A percentile compares a stretch with the other conserved stretches of the same genome.
Evolutionary conservation across 2,888 invertebrate genomes (phyloP).

Genomic region (Leptinotarsa tumamoca): DNA sequence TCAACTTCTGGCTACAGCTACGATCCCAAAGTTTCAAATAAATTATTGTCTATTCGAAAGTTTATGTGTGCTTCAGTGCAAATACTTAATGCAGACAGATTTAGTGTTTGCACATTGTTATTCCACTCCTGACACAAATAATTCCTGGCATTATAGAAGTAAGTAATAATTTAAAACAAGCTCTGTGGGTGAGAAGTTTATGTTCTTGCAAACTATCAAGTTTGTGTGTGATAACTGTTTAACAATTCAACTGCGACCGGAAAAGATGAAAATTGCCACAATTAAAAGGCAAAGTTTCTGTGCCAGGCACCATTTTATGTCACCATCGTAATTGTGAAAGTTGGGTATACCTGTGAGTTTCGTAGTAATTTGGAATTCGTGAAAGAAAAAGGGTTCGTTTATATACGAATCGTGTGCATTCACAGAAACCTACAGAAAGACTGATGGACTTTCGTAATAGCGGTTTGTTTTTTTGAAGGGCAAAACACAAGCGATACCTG

Average conservation of each 20-base stretch:
- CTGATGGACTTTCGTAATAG: no score
- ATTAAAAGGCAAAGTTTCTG: slow-evolving; percentile 41
- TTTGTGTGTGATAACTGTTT: slow-evolving; percentile 25
- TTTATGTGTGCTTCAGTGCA: no score
- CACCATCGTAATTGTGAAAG: slow-evolving; percentile 33
- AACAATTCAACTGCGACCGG: slow-evolving; percentile 24
- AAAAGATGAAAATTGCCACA: slow-evolving; percentile 37
- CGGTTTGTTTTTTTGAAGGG: no score
- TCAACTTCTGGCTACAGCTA: no score
- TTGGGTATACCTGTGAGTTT: slow-evolving; percentile 11
- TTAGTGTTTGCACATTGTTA: not conserved
- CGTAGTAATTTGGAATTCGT: slow-evolving; percentile 22
- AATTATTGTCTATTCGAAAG: no score
- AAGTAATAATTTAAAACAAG: slow-evolving; percentile 10
- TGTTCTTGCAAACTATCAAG: slow-evolving; percentile 25
- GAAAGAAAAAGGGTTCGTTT: slow-evolving; percentile 9
- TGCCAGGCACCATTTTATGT: slow-evolving; percentile 41
- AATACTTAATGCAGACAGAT: no score
- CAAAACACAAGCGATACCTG: no score
- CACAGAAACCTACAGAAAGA: not conserved
- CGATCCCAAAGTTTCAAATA: no score
- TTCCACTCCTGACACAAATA: not conserved
- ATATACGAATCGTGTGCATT: not conserved
- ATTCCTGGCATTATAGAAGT: slow-evolving; percentile 3
- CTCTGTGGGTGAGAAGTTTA: slow-evolving; percentile 22